Evolutionary conservation across 2,888 invertebrate species (phyloP).

Genomic region (Argyresthia goedartella): DNA sequence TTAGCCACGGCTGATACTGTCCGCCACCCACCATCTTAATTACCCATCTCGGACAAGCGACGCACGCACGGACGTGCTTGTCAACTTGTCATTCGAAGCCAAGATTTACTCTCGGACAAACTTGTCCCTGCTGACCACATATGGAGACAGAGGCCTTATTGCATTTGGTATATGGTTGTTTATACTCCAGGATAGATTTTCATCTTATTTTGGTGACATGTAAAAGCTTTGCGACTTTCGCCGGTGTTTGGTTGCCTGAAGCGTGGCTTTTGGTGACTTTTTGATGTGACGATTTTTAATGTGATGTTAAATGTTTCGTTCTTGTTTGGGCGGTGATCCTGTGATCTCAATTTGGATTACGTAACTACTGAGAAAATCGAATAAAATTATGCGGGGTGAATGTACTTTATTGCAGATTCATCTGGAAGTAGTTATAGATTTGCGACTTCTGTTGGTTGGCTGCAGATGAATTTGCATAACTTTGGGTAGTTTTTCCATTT

Average conservation of each 20-base stretch:
- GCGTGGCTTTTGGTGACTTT: neutral
- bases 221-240: constrained; percentile 32
- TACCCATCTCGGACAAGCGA: constrained; percentile 48
- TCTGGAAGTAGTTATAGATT: too few species aligned
- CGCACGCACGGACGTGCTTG: constrained; percentile 40
- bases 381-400: too few species aligned
- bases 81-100: constrained; percentile 47
- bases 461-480: too few species aligned
- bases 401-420: too few species aligned
- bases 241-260: constrained; percentile 47
- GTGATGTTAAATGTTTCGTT: neutral
- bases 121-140: too few species aligned
- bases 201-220: too few species aligned
- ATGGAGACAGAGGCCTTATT: too few species aligned
- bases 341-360: neutral
- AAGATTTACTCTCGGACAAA: neutral
- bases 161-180: too few species aligned
- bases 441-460: too few species aligned
- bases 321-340: neutral
- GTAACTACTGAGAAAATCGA: neutral
- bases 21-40: constrained; percentile 30
- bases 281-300: neutral
- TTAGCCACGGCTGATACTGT: neutral
- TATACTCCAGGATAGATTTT: too few species aligned
- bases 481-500: too few species aligned